Evolutionary conservation across 1,140 invertebrate genomes (phyloP), one percentile per base, ranked within the genome.

Genomic region (Littorina saxatilis): DNA sequence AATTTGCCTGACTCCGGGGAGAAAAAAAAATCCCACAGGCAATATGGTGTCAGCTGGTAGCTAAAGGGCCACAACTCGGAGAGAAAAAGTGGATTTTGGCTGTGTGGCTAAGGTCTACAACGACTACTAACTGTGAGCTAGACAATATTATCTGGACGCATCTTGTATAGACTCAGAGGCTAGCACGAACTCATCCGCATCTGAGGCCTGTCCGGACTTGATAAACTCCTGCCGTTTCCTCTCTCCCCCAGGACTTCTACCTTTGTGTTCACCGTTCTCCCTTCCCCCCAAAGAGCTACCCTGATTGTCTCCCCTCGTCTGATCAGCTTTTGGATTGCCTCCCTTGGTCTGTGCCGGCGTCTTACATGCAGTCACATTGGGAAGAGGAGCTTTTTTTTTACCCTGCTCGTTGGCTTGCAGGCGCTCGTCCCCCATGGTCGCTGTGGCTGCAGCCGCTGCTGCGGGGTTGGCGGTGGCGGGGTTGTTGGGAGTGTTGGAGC

Each of bases 331-430:
- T 5, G 29, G 55, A 35, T 78, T 78, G 76, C 76, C 58, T 63
- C 76, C 76, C 76, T 78, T 73, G 37, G 40, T 43, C 70, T 73
- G 70, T 43, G 35, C 76, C 3, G 17, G 35, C 23, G 23, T 58
- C 37, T 78, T 58, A 78, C 76, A 78, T 63, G 55, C 76, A 78
- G 32, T 78, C 76, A 63, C 76, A 78, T 37, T 78, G 76, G 52
- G 55, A 43, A 29, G 52, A 29, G 76, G 76, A 37, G 32, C 20
- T 78, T 78, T 78, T 78, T 78, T 78, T 78, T 78, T 78, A 43
- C 55, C 35, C 76, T 66, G 70, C 37, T 73, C 70, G 32, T 23
- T 7, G 4, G 29, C 66, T 35, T 35, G 37, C 4, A 37, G 15
- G 7, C 37, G 37, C 37, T 61, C 74, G 9, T 76, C 74, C n/a